Conservation (phyloP, 2,797 vertebrate species). For the Pseudomugil gertrudae region DNA sequence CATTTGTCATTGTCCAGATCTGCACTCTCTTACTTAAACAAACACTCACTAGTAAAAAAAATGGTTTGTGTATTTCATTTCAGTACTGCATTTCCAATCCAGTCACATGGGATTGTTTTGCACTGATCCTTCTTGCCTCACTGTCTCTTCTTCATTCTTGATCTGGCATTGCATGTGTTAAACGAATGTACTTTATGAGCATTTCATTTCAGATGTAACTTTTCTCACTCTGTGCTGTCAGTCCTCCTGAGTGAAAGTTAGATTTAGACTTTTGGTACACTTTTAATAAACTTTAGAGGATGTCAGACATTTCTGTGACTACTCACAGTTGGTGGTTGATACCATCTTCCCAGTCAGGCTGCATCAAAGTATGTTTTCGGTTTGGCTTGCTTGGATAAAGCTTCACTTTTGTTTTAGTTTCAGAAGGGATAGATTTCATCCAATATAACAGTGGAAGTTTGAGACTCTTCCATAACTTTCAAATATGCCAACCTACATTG, state of each 20-base stretch:
- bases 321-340: slow-evolving; percentile 59
- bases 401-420: slow-evolving; percentile 75
- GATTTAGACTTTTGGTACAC: slow-evolving; percentile 18
- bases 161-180: slow-evolving; percentile 14
- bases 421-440: slow-evolving; percentile 74
- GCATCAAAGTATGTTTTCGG: slow-evolving; percentile 70
- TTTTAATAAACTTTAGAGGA: slow-evolving; percentile 30
- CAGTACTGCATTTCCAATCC: slow-evolving; percentile 34
- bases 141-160: slow-evolving; percentile 5
- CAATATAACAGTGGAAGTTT: slow-evolving; percentile 70
- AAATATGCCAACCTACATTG: slow-evolving; percentile 64
- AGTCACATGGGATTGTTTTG: slow-evolving; percentile 29
- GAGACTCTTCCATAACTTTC: slow-evolving; percentile 64
- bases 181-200: slow-evolving; percentile 7
- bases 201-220: slow-evolving; percentile 11
- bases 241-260: slow-evolving; percentile 12
- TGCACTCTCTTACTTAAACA: slow-evolving; percentile 64
- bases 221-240: slow-evolving; percentile 1
- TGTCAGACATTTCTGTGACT: slow-evolving; percentile 60
- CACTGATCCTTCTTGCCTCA: slow-evolving; percentile 7
- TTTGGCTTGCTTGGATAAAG: slow-evolving; percentile 78
- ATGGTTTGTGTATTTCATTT: slow-evolving; percentile 51
- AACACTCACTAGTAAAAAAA: slow-evolving; percentile 48
- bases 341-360: slow-evolving; percentile 68
- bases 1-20: slow-evolving; percentile 72